A percentile compares a stretch with the other conserved stretches of the same genome.
phyloP scores from a whole-genome alignment of 2,888 invertebrate genomes.

The Microplitis manilae region DNA sequence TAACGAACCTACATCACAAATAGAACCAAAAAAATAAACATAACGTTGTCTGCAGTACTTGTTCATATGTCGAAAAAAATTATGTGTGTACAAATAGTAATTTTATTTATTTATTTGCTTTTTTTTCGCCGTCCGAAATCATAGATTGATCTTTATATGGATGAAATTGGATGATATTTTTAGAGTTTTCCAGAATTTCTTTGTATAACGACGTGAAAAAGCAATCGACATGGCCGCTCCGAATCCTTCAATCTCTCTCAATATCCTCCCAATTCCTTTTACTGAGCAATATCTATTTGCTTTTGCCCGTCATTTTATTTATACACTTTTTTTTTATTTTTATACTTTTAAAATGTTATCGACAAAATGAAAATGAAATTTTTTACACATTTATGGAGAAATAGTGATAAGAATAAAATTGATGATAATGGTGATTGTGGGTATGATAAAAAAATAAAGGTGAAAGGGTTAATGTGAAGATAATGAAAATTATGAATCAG shows the following conservation, averaged over 20 bases:
- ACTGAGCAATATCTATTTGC: neutral
- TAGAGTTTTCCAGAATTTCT: neutral
- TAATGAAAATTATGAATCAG: neutral
- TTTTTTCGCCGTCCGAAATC: neutral
- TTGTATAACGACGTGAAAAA: conserved; percentile 1
- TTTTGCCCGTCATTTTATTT: neutral
- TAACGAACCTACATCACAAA: neutral
- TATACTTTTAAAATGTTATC: too few relatives aligned
- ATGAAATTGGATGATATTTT: neutral
- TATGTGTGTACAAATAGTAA: neutral
- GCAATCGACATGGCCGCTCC: neutral
- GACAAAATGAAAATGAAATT: too few relatives aligned
- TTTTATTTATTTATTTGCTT: neutral
- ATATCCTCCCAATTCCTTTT: neutral
- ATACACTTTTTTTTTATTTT: too few relatives aligned
- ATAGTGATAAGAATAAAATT: too few relatives aligned
- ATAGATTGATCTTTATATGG: neutral
- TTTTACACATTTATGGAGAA: too few relatives aligned
- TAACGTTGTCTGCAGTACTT: neutral
- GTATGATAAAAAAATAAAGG: neutral
- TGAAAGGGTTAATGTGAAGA: neutral
- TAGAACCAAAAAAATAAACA: neutral
- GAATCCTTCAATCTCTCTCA: neutral
- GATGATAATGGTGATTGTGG: too few relatives aligned
- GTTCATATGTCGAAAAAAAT: neutral